Percentiles rank a stretch among this genome's conserved stretches.
Evolutionary conservation across 2,113 vertebrate species (phyloP).

Genomic region (Copsychus sechellarum): DNA sequence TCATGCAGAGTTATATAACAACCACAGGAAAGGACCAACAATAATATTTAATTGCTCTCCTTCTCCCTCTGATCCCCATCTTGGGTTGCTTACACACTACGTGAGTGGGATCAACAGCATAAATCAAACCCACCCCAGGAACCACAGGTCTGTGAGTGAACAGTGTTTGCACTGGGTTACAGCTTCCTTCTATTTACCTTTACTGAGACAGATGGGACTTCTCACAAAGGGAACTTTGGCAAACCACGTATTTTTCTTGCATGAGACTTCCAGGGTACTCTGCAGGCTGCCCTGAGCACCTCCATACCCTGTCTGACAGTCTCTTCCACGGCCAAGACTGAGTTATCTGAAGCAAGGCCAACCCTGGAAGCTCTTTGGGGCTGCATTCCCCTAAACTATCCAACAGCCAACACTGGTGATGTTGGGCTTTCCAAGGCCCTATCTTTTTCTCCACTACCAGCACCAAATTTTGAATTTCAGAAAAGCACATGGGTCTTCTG

Average conservation of each 20-base stretch:
- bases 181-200: not conserved
- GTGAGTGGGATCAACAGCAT: constrained; percentile 12
- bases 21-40: not conserved
- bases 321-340: not conserved
- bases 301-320: accelerated
- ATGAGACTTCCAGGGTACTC: not conserved
- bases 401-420: not conserved
- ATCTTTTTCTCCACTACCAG: not conserved
- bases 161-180: not conserved
- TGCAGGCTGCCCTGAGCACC: not conserved
- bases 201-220: not conserved
- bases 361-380: not conserved
- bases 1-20: constrained; percentile 21
- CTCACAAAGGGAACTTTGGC: not conserved
- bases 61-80: constrained; percentile 20
- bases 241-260: not conserved
- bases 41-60: constrained; percentile 54
- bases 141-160: not conserved
- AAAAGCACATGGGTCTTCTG: accelerated
- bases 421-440: not conserved
- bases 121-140: constrained; percentile 35
- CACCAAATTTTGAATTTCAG: not conserved
- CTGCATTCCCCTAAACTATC: not conserved
- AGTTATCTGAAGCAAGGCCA: not conserved
- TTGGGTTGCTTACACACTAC: not conserved